A percentile compares a stretch with the other conserved stretches of the same genome.
Conservation (phyloP, 37 sponge, comb jelly and placozoan species). For the Petrosia ficiformis region DNA sequence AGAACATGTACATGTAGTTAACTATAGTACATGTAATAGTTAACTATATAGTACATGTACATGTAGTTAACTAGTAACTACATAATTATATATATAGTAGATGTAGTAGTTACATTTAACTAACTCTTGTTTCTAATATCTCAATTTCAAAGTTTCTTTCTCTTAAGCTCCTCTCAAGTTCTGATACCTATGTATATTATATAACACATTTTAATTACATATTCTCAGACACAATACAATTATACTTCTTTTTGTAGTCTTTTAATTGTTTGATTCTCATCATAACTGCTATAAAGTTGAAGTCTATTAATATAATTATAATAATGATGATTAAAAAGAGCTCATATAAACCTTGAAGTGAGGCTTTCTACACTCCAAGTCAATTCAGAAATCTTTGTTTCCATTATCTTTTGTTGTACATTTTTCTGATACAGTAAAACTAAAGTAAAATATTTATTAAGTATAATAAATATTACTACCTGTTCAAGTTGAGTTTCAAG, state of each 20-base stretch:
- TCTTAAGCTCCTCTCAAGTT: not conserved
- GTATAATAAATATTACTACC: too few relatives aligned
- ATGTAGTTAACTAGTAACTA: too few relatives aligned
- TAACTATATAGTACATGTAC: too few relatives aligned
- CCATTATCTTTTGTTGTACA: not conserved
- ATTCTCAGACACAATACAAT: not conserved
- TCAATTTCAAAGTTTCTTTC: not conserved
- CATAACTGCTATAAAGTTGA: not conserved
- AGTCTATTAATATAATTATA: not conserved
- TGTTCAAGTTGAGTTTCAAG: not conserved
- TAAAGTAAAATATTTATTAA: too few relatives aligned
- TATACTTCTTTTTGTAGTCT: constrained; percentile 2
- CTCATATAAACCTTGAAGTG: not conserved
- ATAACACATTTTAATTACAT: not conserved
- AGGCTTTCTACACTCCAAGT: not conserved
- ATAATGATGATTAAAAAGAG: not conserved
- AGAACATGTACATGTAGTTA: too few relatives aligned
- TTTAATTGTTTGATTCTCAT: not conserved
- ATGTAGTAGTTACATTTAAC: not conserved
- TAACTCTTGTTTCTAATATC: not conserved
- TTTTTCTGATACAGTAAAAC: not conserved
- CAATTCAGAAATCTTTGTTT: not conserved
- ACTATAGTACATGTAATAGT: too few relatives aligned
- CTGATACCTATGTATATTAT: not conserved
- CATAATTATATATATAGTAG: not conserved